Evolutionary conservation across 2,888 invertebrate genomes (phyloP).

Genomic region (Trisateles emortualis): DNA sequence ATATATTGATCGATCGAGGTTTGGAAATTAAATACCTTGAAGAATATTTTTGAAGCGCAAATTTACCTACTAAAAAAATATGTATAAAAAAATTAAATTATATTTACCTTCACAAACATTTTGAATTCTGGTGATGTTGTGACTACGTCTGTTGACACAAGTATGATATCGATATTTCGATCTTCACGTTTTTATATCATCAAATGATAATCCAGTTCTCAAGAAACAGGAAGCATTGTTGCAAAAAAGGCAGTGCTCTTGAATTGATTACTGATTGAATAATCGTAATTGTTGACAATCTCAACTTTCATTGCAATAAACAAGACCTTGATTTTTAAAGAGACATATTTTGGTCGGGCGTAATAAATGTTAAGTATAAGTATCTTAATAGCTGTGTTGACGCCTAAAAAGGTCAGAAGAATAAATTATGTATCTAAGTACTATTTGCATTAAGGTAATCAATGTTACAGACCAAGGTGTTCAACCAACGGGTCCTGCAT

Average conservation of each 20-base stretch:
- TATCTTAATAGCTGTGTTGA: slow-evolving; percentile 3
- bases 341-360: neutral
- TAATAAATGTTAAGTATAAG: slow-evolving; percentile 1
- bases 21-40: neutral
- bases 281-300: slow-evolving; percentile 9
- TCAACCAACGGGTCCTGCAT: too few species aligned
- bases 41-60: too few species aligned
- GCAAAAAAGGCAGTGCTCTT: slow-evolving; percentile 34
- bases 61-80: neutral
- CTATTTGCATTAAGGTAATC: too few species aligned
- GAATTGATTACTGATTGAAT: slow-evolving; percentile 39
- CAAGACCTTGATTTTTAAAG: slow-evolving; percentile 31
- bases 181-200: slow-evolving; percentile 60
- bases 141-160: slow-evolving; percentile 64
- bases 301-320: slow-evolving; percentile 15
- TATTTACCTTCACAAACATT: slow-evolving; percentile 77
- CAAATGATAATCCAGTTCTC: slow-evolving; percentile 41
- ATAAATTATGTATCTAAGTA: neutral
- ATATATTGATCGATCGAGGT: too few species aligned
- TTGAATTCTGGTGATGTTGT: slow-evolving; percentile 56
- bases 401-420: neutral
- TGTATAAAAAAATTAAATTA: neutral
- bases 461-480: too few species aligned
- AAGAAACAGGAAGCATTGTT: slow-evolving; percentile 52
- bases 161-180: slow-evolving; percentile 50